Conservation (phyloP, 2,113 vertebrate species). For the Zosterops lateralis region DNA sequence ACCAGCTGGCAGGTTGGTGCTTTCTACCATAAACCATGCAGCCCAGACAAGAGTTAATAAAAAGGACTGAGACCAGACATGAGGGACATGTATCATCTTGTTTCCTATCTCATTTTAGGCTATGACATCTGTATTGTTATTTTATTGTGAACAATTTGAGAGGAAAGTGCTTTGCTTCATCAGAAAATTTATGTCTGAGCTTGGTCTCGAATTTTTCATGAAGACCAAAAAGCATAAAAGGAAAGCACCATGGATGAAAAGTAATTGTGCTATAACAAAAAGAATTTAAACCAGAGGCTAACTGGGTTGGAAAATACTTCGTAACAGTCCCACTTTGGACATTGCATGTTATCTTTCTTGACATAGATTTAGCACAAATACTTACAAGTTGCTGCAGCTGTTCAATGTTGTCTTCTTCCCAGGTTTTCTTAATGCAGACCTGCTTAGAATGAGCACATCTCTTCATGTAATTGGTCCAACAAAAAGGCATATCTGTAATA, state of each 20-base stretch:
- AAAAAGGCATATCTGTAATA: background rate
- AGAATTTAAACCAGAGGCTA: background rate
- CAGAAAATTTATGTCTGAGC: background rate
- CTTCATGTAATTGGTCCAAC: background rate
- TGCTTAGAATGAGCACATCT: background rate
- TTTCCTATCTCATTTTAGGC: background rate
- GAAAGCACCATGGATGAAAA: background rate
- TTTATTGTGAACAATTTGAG: background rate
- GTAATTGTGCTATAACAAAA: background rate
- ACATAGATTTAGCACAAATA: background rate
- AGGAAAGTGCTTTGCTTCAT: background rate
- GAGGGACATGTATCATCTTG: background rate
- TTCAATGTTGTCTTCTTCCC: background rate
- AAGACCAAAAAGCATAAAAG: background rate
- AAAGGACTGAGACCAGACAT: background rate
- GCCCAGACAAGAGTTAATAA: background rate
- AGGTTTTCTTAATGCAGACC: background rate
- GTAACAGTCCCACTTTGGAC: background rate
- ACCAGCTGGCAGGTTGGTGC: background rate
- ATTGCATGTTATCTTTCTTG: background rate
- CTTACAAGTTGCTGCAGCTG: background rate
- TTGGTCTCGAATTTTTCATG: background rate
- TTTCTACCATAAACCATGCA: background rate
- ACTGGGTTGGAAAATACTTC: slow-evolving; percentile 1
- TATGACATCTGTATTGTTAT: background rate